A percentile compares a stretch with the other conserved stretches of the same genome.
Conservation (phyloP, 2,113 vertebrate species). For the Xyliphius kryptos region DNA sequence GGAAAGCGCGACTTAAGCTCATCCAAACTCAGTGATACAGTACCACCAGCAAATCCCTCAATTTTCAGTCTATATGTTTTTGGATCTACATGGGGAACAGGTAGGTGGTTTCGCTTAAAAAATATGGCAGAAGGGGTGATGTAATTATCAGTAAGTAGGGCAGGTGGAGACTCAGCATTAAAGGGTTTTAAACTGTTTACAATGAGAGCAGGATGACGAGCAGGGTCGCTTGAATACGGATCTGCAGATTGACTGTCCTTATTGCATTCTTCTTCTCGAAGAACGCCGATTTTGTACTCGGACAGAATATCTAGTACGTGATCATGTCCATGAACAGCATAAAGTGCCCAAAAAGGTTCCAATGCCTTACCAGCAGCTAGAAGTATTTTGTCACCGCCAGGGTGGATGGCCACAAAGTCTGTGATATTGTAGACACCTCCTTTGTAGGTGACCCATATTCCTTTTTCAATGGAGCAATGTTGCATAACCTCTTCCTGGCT, state of each 20-base stretch:
- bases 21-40: conserved; percentile 63
- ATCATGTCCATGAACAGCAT: conserved; percentile 77
- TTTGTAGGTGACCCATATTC: conserved; percentile 88
- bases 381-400: conserved; percentile 82
- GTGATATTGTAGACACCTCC: conserved; percentile 85
- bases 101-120: conserved; percentile 92
- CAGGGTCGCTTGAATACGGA: conserved; percentile 78
- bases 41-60: conserved; percentile 58
- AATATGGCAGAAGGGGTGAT: conserved; percentile 86
- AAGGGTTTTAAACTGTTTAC: conserved; percentile 84
- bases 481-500: conserved; percentile 76
- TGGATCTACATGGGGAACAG: conserved; percentile 79
- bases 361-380: conserved; percentile 82
- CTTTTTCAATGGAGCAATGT: conserved; percentile 64
- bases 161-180: conserved; percentile 81
- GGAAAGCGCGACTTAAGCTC: conserved; percentile 78
- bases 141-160: conserved; percentile 75
- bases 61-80: conserved; percentile 67
- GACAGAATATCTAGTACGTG: conserved; percentile 81
- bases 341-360: conserved; percentile 91
- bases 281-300: conserved; percentile 82
- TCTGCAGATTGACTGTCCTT: conserved; percentile 51
- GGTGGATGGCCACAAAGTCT: conserved; percentile 82
- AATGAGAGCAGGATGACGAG: conserved; percentile 75
- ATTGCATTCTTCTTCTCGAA: conserved; percentile 64